These are phyloP conservation scores for Conus canariensis DNA, from an alignment of 2,888 invertebrate species.

Conservation along the genomic window DNA sequence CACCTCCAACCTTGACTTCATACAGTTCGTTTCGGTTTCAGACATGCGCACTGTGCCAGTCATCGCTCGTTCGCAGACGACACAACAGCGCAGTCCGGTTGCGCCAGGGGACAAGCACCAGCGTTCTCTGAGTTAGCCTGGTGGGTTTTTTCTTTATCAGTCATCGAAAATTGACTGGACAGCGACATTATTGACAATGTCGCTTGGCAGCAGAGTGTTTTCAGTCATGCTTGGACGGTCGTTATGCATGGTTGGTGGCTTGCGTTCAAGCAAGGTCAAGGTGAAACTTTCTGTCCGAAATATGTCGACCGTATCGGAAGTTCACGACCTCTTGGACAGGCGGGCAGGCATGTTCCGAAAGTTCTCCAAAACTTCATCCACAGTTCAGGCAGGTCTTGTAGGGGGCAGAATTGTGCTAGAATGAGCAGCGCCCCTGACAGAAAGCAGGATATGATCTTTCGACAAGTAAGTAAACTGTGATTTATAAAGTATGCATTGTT, in stretches of 20 bases:
- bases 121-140: not conserved
- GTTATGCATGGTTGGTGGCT: not conserved
- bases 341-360: no score
- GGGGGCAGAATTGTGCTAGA: not conserved
- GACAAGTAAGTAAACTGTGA: not conserved
- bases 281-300: not conserved
- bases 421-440: not conserved
- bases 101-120: not conserved
- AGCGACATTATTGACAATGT: not conserved
- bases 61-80: not conserved
- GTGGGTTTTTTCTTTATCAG: no score
- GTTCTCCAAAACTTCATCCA: no score
- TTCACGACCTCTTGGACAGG: not conserved
- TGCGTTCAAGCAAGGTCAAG: not conserved
- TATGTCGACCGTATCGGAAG: not conserved
- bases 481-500: not conserved
- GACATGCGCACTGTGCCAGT: conserved; percentile 18
- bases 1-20: conserved; percentile 25
- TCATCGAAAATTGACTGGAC: not conserved
- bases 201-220: conserved; percentile 1
- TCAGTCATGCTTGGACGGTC: not conserved
- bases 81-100: not conserved
- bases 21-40: not conserved
- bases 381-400: not conserved
- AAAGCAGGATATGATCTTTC: not conserved